These are phyloP conservation scores for Odontomyia ornata DNA, from an alignment of 2,888 invertebrate species.

Conservation along the genomic window DNA sequence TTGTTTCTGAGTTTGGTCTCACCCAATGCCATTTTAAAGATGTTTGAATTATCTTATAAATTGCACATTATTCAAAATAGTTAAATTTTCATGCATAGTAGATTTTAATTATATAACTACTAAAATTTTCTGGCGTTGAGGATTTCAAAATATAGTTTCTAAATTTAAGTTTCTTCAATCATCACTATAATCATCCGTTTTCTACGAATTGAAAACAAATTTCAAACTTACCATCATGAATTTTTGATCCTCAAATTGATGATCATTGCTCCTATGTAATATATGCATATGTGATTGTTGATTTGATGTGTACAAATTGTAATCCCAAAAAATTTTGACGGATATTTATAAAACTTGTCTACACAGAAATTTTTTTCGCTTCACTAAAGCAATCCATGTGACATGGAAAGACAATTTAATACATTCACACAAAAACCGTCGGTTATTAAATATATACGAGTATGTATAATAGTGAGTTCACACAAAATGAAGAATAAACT, in stretches of 20 bases:
- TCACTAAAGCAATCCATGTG: background rate
- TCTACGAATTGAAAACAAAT: too few species aligned
- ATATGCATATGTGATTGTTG: slow-evolving; percentile 60
- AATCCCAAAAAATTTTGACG: slow-evolving; percentile 45
- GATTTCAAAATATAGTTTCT: too few species aligned
- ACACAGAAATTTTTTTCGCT: background rate
- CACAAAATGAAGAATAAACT: too few species aligned
- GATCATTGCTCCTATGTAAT: slow-evolving; percentile 63
- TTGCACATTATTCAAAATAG: too few species aligned
- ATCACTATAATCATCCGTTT: too few species aligned
- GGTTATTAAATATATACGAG: background rate
- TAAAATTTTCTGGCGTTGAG: too few species aligned
- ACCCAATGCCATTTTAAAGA: too few species aligned
- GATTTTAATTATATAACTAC: too few species aligned
- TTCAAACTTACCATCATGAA: slow-evolving; percentile 63
- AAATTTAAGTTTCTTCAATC: too few species aligned
- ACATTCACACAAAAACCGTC: background rate
- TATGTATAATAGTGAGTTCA: background rate
- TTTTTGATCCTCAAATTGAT: slow-evolving; percentile 64
- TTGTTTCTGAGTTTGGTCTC: too few species aligned
- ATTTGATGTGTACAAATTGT: slow-evolving; percentile 34
- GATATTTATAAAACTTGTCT: background rate
- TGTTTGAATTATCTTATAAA: too few species aligned
- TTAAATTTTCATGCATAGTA: too few species aligned
- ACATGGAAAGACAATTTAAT: background rate